Evolutionary conservation across 2,888 invertebrate species (phyloP), one percentile per base, ranked within the genome.

Genomic region (Cryptocephalus moraei): DNA sequence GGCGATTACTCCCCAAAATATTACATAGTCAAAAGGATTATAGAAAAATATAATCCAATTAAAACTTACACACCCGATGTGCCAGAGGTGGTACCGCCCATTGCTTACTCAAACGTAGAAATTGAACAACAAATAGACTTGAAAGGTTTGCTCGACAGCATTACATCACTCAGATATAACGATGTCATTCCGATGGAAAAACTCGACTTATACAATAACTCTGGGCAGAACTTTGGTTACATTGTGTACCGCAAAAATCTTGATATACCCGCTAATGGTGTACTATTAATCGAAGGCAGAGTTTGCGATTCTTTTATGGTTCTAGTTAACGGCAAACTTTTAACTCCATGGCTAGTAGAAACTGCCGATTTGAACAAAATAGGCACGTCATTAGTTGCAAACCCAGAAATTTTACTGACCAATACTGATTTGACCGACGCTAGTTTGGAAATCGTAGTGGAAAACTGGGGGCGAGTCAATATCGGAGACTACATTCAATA

Each of bases 1-100:
- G 94, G 94, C 1, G 92, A 93, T 72, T 84, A 86, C 1, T 92
- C 92, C 0, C 73, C 77, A 0, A 94, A 94, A 71, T 95, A 89
- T 67, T 76, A 75, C 50, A 76, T 75, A 3, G 76, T 90, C 44
- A 78, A 83, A 57, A 71, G 81, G n/a, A 70, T 80, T 12, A 55
- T 67, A 32, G 51, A 44, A 9, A 57, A 64, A 49, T 66, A 71
- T 47, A 68, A 67, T 48, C 52, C 54, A 34, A 52, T 68, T 6
- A 49, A 58, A 51, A 66, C 66, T 4, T 57, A 52, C 41, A 53
- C 62, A 34, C 73, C 74, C 13, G 53, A 57, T 9, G 53, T 63
- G 33, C 73, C 73, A 3, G 47, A 51, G 13, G 54, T 65, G 45
- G 60, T 54, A 2, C 47, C 51, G 45, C 64, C 68, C 50, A 52